These are phyloP conservation scores for Larimichthys crocea DNA, from an alignment of 2,113 vertebrate genomes.

Conservation along the genomic window DNA sequence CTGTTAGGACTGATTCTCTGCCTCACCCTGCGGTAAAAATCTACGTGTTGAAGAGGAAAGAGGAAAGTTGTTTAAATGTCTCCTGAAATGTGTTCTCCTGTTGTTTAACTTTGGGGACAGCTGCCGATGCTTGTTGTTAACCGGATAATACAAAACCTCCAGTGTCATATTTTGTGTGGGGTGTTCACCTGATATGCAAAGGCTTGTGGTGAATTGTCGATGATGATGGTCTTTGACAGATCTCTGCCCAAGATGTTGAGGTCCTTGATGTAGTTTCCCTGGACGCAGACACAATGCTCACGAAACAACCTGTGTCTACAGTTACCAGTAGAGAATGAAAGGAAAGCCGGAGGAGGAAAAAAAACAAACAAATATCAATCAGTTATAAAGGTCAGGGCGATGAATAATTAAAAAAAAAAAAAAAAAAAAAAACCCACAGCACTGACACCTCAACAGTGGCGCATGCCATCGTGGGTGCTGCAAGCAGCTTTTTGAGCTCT, in stretches of 20 bases:
- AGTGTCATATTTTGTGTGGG: background rate
- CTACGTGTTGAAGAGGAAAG: background rate
- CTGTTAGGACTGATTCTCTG: background rate
- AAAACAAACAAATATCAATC: slow-evolving; percentile 38
- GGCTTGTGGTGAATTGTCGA: slow-evolving; percentile 99
- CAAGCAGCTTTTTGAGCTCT: background rate
- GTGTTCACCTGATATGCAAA: slow-evolving; percentile 97
- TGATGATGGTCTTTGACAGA: slow-evolving; percentile 99
- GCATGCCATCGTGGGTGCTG: background rate
- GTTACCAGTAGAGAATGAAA: slow-evolving; percentile 43
- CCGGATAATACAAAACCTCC: background rate
- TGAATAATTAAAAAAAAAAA: slow-evolving; percentile 72
- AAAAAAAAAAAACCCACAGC: slow-evolving; percentile 69
- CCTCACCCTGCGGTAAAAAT: background rate
- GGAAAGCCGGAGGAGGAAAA: slow-evolving; percentile 24
- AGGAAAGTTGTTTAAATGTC: too few relatives aligned
- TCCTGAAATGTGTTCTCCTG: background rate
- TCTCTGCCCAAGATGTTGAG: slow-evolving; percentile 98
- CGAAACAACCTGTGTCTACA: slow-evolving; percentile 97
- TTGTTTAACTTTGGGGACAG: background rate
- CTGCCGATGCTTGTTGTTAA: background rate
- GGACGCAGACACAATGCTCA: slow-evolving; percentile 99
- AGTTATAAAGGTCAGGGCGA: slow-evolving; percentile 49
- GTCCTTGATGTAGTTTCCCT: slow-evolving; percentile 99
- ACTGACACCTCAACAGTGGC: slow-evolving; percentile 57